Percentiles rank a stretch among this genome's conserved stretches.
Evolutionary conservation across 2,797 vertebrate species (phyloP).

Genomic region (Ispidina picta): DNA sequence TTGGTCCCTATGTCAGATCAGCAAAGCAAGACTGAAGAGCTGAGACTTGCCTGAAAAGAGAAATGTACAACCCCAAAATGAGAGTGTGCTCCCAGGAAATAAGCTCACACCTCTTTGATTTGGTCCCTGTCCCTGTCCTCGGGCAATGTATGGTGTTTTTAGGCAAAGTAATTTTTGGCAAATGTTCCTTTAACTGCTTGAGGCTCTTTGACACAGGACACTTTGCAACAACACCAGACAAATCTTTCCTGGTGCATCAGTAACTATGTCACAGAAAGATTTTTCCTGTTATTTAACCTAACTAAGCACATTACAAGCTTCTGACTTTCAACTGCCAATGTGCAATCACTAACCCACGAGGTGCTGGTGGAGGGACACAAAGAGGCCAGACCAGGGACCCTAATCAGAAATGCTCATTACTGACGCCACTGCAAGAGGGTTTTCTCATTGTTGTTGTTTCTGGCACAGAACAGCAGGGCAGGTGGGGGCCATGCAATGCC

Average conservation of each 20-base stretch:
- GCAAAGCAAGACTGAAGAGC: neutral
- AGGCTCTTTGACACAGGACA: neutral
- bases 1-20: fast-evolving
- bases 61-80: neutral
- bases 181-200: neutral
- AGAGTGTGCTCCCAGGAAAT: neutral
- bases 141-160: neutral
- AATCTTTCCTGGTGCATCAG: neutral
- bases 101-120: neutral
- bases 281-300: neutral
- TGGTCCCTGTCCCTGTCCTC: neutral
- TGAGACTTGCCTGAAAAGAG: neutral
- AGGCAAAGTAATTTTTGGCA: neutral
- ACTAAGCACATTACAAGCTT: neutral
- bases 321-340: neutral
- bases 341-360: neutral
- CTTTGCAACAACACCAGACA: neutral
- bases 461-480: constrained; percentile 23
- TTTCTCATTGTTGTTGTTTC: constrained; percentile 46
- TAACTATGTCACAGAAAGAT: neutral
- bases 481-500: neutral
- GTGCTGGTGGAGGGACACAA: neutral
- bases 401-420: neutral
- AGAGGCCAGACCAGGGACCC: neutral
- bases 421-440: neutral